Percentiles rank a stretch among this genome's conserved stretches.
phyloP scores from a whole-genome alignment of 92 coral and sea anemone species.

The Galaxea fascicularis region DNA sequence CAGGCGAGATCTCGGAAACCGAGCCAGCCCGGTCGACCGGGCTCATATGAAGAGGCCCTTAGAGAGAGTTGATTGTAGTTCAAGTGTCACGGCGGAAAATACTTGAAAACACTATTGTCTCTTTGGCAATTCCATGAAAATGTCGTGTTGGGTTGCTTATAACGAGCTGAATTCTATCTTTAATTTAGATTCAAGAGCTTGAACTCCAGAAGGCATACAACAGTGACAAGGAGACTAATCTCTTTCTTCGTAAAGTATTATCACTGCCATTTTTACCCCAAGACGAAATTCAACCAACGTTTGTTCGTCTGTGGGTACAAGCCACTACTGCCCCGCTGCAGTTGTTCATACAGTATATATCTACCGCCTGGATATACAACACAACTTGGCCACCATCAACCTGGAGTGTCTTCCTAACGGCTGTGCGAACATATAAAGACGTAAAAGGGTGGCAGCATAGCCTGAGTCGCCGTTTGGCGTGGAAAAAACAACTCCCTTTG shows the following conservation, averaged over 20 bases:
- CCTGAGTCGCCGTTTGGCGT: neutral
- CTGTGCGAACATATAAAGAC: conserved; percentile 1
- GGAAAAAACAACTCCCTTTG: neutral
- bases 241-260: conserved; percentile 11
- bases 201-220: conserved; percentile 3
- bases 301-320: conserved; percentile 12
- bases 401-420: conserved; percentile 14
- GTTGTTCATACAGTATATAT: conserved; percentile 9
- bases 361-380: conserved; percentile 17
- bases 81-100: no score
- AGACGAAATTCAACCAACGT: conserved; percentile 9
- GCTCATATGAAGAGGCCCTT: no score
- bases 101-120: no score
- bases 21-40: no score
- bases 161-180: neutral
- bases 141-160: neutral
- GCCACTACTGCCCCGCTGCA: conserved; percentile 18
- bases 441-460: conserved; percentile 1
- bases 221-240: conserved; percentile 6
- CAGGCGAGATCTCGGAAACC: no score
- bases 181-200: conserved; percentile 17
- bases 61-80: no score
- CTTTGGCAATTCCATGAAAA: no score
- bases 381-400: conserved; percentile 16
- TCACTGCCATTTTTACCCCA: conserved; percentile 18